These are phyloP conservation scores for Ceratitis capitata DNA, from an alignment of 1,140 invertebrate genomes.

Conservation along the genomic window DNA sequence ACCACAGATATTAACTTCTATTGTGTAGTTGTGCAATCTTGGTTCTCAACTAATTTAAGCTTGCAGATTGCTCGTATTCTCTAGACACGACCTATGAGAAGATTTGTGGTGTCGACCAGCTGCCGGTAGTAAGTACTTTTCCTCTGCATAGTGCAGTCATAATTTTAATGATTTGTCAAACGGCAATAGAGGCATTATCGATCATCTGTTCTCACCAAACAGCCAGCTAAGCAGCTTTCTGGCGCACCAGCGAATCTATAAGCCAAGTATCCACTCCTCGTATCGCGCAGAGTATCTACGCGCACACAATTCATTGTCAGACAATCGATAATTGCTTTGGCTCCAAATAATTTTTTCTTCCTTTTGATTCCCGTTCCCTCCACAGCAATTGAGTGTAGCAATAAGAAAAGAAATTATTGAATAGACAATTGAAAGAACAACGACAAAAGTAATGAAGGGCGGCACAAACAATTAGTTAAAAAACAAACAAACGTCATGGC, in stretches of 20 bases:
- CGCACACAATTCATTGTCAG: constrained; percentile 10
- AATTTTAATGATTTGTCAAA: constrained; percentile 29
- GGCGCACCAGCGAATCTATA: neutral
- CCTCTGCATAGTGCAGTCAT: neutral
- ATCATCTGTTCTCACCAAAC: constrained; percentile 27
- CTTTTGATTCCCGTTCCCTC: neutral
- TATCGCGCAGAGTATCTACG: neutral
- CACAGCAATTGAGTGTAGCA: neutral
- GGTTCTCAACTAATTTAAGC: no score
- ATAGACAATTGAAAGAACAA: neutral
- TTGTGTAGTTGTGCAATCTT: no score
- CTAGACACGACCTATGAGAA: no score
- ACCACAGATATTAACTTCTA: no score
- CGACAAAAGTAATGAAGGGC: neutral
- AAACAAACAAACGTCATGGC: constrained; percentile 31
- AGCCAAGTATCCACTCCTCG: neutral
- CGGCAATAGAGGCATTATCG: constrained; percentile 45
- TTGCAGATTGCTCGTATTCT: no score
- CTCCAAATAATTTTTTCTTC: constrained; percentile 30
- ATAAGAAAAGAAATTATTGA: neutral
- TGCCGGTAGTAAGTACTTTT: neutral
- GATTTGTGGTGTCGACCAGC: neutral
- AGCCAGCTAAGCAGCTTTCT: neutral
- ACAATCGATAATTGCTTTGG: constrained; percentile 40
- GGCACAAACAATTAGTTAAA: constrained; percentile 37